Evolutionary conservation across 2,888 invertebrate genomes (phyloP).

Genomic region (Apamea monoglypha): DNA sequence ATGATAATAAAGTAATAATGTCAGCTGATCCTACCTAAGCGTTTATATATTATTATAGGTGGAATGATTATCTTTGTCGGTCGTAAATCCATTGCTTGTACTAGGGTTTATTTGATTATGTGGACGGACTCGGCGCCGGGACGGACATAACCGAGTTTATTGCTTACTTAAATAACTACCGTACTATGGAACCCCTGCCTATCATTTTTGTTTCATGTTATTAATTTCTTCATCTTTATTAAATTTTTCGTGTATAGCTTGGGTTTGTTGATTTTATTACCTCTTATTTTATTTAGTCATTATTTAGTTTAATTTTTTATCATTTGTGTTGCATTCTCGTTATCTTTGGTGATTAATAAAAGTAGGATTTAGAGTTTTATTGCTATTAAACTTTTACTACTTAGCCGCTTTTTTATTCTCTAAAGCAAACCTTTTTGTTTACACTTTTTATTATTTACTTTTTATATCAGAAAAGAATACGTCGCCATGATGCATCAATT

Average conservation of each 20-base stretch:
- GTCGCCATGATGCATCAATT: not conserved
- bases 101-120: constrained; percentile 83
- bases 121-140: constrained; percentile 75
- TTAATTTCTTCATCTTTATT: constrained; percentile 59
- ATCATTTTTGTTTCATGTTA: constrained; percentile 66
- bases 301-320: not conserved
- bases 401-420: not conserved
- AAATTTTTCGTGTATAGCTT: not conserved
- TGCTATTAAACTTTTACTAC: not conserved
- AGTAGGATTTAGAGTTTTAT: not conserved
- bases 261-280: not conserved
- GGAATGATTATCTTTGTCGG: constrained; percentile 73
- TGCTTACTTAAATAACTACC: constrained; percentile 79
- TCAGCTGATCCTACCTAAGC: constrained; percentile 39
- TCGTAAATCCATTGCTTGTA: constrained; percentile 80
- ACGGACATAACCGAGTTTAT: constrained; percentile 80
- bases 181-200: constrained; percentile 61
- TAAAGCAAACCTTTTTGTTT: not conserved
- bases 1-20: constrained; percentile 40
- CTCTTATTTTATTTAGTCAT: too few relatives aligned
- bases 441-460: not conserved
- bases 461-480: not conserved
- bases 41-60: constrained; percentile 65
- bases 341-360: not conserved
- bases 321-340: not conserved